These are phyloP conservation scores for Ectropis grisescens DNA, from an alignment of 1,140 invertebrate species.

Conservation along the genomic window DNA sequence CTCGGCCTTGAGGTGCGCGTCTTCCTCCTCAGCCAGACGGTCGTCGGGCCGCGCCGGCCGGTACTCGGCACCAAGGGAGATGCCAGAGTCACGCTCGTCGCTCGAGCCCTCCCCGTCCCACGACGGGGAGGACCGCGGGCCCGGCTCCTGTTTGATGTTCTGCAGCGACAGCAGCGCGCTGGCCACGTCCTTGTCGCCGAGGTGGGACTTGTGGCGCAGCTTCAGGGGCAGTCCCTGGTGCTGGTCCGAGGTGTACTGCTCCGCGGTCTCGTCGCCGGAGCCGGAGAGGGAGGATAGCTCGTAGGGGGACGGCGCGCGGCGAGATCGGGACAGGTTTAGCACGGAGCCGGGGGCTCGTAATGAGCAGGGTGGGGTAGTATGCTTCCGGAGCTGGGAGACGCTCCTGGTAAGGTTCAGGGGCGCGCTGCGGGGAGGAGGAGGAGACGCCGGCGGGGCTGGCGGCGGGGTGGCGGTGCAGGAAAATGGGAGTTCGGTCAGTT, in stretches of 20 bases:
- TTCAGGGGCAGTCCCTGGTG: slow-evolving; percentile 84
- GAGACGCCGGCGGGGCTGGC: slow-evolving; percentile 78
- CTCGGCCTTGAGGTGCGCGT: slow-evolving; percentile 85
- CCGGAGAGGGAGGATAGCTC: slow-evolving; percentile 80
- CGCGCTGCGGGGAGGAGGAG: slow-evolving; percentile 55
- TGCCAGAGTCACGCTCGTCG: slow-evolving; percentile 90
- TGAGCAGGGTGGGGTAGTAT: slow-evolving; percentile 61
- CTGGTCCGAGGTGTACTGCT: slow-evolving; percentile 59
- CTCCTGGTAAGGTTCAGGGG: slow-evolving; percentile 69
- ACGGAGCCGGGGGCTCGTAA: slow-evolving; percentile 73
- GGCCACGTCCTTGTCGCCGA: slow-evolving; percentile 89
- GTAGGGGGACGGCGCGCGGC: slow-evolving; percentile 76
- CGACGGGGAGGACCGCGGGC: slow-evolving; percentile 79
- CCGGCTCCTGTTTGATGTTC: slow-evolving; percentile 87
- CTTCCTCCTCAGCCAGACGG: slow-evolving; percentile 70
- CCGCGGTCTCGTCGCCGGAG: slow-evolving; percentile 76
- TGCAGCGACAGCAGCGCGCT: slow-evolving; percentile 83
- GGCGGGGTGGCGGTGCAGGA: slow-evolving; percentile 74
- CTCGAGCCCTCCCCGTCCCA: slow-evolving; percentile 89
- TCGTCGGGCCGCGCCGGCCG: slow-evolving; percentile 60
- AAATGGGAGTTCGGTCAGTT: slow-evolving; percentile 74
- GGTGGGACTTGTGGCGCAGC: slow-evolving; percentile 90
- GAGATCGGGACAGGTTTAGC: slow-evolving; percentile 74
- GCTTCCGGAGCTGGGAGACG: slow-evolving; percentile 59
- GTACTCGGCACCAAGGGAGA: slow-evolving; percentile 78